A percentile compares a stretch with the other conserved stretches of the same genome.
Conservation (phyloP, 2,113 vertebrate genomes). For the Potamarius usumacintae region DNA sequence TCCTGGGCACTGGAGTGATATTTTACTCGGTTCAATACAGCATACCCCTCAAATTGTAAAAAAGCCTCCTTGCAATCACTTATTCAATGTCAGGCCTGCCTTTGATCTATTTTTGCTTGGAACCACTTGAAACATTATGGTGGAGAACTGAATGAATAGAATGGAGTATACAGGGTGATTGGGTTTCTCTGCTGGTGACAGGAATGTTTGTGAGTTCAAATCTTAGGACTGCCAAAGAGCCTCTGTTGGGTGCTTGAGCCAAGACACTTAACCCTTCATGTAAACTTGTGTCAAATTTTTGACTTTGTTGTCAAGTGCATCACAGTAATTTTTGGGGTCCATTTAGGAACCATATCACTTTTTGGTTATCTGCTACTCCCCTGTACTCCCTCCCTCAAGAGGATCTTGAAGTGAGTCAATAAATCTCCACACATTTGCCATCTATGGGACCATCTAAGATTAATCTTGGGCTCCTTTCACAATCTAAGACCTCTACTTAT, state of each 20-base stretch:
- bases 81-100: neutral
- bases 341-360: neutral
- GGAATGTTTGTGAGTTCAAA: neutral
- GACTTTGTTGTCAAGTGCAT: neutral
- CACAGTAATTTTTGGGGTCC: neutral
- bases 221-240: neutral
- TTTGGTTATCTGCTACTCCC: neutral
- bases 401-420: neutral
- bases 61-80: neutral
- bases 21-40: constrained; percentile 4
- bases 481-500: neutral
- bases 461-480: neutral
- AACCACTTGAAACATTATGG: neutral
- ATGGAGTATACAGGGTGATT: neutral
- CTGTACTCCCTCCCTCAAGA: neutral
- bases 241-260: neutral
- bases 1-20: constrained; percentile 13
- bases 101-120: neutral
- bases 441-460: neutral
- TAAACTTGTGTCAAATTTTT: neutral
- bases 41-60: neutral
- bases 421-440: neutral
- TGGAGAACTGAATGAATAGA: neutral
- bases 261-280: neutral
- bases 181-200: neutral